Evolutionary conservation across 2,888 invertebrate species (phyloP).

Genomic region (Mesorhabditis sp.): DNA sequence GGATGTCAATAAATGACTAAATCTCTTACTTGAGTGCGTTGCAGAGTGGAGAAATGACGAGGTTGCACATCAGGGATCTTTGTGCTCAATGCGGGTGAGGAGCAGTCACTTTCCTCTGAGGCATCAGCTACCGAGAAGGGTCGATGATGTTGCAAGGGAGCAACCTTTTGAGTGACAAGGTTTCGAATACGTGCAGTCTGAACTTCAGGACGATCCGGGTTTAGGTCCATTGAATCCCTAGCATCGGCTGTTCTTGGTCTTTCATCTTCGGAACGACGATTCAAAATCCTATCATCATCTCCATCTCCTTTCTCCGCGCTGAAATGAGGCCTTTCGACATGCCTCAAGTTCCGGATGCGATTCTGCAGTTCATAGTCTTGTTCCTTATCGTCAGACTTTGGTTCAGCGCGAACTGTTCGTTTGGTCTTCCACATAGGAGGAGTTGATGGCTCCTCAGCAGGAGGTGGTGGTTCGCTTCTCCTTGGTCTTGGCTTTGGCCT

Average conservation of each 20-base stretch:
- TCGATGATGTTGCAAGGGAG: slow-evolving; percentile 56
- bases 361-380: too few relatives aligned
- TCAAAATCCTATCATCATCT: slow-evolving; percentile 16
- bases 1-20: background rate
- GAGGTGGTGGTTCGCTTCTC: too few relatives aligned
- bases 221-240: slow-evolving; percentile 14
- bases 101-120: slow-evolving; percentile 19
- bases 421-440: too few relatives aligned
- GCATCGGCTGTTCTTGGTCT: slow-evolving; percentile 10
- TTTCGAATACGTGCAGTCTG: slow-evolving; percentile 44
- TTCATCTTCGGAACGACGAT: slow-evolving; percentile 10
- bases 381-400: too few relatives aligned
- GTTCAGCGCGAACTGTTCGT: too few relatives aligned
- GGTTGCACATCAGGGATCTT: slow-evolving; percentile 10
- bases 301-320: slow-evolving; percentile 7
- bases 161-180: slow-evolving; percentile 54
- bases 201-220: slow-evolving; percentile 19
- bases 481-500: too few relatives aligned
- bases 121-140: slow-evolving; percentile 43
- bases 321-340: too few relatives aligned
- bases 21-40: slow-evolving; percentile 16
- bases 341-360: too few relatives aligned
- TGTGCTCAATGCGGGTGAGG: slow-evolving; percentile 17
- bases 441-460: too few relatives aligned
- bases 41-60: slow-evolving; percentile 21